phyloP scores from a whole-genome alignment of 37 sponge, comb jelly and placozoan species.

The Theonella swinhoei region DNA sequence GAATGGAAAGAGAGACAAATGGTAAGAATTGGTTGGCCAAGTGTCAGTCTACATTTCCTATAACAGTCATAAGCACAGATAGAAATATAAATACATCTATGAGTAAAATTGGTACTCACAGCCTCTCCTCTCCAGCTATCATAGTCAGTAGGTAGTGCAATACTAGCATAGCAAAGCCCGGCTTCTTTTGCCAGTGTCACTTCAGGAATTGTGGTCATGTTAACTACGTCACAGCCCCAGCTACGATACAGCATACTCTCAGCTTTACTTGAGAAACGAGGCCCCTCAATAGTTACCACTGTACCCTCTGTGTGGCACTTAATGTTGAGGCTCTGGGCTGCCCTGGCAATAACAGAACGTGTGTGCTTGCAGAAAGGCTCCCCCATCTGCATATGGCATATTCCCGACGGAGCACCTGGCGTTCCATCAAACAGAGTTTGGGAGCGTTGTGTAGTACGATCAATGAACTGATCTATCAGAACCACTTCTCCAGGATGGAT shows the following conservation, averaged over 20 bases:
- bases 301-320: constrained; percentile 69
- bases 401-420: constrained; percentile 48
- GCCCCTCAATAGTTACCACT: constrained; percentile 93
- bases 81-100: not conserved
- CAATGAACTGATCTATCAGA: constrained; percentile 92
- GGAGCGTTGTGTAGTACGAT: constrained; percentile 76
- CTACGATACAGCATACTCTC: constrained; percentile 83
- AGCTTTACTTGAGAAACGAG: constrained; percentile 92
- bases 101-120: not conserved
- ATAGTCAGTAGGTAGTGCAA: constrained; percentile 97
- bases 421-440: constrained; percentile 80
- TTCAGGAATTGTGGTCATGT: constrained; percentile 98
- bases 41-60: not conserved
- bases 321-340: constrained; percentile 53
- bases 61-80: not conserved
- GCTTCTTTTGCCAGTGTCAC: constrained; percentile 92
- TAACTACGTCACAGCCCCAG: constrained; percentile 89
- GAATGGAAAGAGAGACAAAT: not conserved
- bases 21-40: too few relatives aligned
- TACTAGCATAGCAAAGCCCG: constrained; percentile 86
- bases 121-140: constrained; percentile 88
- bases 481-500: constrained; percentile 89
- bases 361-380: constrained; percentile 86
- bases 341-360: constrained; percentile 43
- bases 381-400: constrained; percentile 93